Conservation (phyloP, 2,113 vertebrate genomes). For the Coryphaenoides rupestris region DNA sequence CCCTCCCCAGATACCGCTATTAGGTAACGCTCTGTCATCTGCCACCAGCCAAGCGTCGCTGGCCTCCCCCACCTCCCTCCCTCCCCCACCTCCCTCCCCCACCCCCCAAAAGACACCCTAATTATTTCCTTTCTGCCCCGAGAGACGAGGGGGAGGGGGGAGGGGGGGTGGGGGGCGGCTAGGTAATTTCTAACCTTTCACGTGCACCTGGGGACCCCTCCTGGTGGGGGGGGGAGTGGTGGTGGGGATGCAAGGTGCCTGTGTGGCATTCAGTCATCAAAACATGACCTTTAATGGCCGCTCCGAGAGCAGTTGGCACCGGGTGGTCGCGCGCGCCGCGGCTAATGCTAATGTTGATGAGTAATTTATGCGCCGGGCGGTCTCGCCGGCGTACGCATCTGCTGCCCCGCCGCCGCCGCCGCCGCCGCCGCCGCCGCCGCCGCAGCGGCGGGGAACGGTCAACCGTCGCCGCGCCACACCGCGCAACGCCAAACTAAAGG, state of each 20-base stretch:
- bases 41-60: conserved; percentile 87
- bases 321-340: conserved; percentile 83
- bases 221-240: no score
- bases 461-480: no score
- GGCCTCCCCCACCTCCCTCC: conserved; percentile 78
- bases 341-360: conserved; percentile 93
- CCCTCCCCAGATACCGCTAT: conserved; percentile 98
- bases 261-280: conserved; percentile 99
- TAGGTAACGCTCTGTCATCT: conserved; percentile 98
- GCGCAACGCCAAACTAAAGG: no score
- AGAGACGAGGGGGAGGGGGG: conserved; percentile 89
- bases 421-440: conserved; percentile 20
- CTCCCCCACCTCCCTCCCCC: conserved; percentile 92
- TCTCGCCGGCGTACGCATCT: conserved; percentile 54
- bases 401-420: conserved; percentile 57
- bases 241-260: conserved; percentile 98
- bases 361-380: conserved; percentile 88
- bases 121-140: conserved; percentile 94
- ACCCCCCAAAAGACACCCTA: conserved; percentile 98
- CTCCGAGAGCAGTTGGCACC: conserved; percentile 96
- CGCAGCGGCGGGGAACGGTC: not conserved
- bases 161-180: no score
- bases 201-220: conserved; percentile 99
- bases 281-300: conserved; percentile 99
- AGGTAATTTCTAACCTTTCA: conserved; percentile 99